These are phyloP conservation scores for Hirudinaria manillensis DNA, from an alignment of 2,888 invertebrate genomes.

Conservation along the genomic window DNA sequence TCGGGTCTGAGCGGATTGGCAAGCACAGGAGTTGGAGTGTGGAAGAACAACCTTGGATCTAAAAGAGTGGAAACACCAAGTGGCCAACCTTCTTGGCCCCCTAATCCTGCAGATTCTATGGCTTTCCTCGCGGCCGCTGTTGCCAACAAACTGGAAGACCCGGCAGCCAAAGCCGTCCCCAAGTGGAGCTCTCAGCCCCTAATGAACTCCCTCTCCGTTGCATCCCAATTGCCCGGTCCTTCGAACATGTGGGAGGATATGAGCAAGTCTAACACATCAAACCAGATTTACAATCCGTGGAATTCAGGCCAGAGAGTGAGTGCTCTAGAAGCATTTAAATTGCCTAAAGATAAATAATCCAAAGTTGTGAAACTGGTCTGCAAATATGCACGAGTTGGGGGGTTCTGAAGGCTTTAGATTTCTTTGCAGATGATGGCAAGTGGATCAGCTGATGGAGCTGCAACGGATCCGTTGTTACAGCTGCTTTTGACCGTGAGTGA, in stretches of 20 bases:
- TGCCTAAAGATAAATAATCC: neutral
- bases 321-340: neutral
- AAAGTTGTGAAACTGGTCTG: neutral
- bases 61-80: slow-evolving; percentile 17
- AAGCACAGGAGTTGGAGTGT: slow-evolving; percentile 10
- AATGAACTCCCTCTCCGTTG: neutral
- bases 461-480: no score
- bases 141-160: slow-evolving; percentile 23
- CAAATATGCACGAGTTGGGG: neutral
- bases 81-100: slow-evolving; percentile 7
- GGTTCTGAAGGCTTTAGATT: no score
- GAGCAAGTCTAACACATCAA: neutral
- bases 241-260: slow-evolving; percentile 6
- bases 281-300: slow-evolving; percentile 12
- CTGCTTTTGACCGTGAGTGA: no score
- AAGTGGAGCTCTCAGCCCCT: slow-evolving; percentile 17
- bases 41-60: slow-evolving; percentile 16
- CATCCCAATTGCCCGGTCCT: slow-evolving; percentile 6
- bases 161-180: neutral
- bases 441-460: no score
- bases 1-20: slow-evolving; percentile 19
- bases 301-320: slow-evolving; percentile 29
- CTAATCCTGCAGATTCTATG: neutral
- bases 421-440: no score
- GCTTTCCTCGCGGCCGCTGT: slow-evolving; percentile 10